These are phyloP conservation scores for Telenomus remus DNA, from an alignment of 1,140 invertebrate species.

Conservation along the genomic window DNA sequence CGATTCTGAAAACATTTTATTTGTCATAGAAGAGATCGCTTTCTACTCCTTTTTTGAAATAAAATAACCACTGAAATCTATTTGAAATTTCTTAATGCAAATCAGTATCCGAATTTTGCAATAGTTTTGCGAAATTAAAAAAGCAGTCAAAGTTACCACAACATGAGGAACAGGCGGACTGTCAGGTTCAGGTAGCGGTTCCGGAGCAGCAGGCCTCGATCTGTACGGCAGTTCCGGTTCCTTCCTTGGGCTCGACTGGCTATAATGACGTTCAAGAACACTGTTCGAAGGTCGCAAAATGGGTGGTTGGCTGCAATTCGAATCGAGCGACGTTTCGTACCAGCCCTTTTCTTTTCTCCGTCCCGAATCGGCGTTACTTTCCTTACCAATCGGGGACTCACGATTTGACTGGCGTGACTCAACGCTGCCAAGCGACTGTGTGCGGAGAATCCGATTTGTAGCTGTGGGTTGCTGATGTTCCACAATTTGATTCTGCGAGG, in stretches of 20 bases:
- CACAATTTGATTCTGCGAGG: constrained; percentile 49
- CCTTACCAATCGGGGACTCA: constrained; percentile 57
- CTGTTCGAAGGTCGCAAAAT: constrained; percentile 32
- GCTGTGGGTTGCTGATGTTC: constrained; percentile 43
- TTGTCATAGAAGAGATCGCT: no score
- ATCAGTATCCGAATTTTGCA: no score
- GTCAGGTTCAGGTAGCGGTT: constrained; percentile 59
- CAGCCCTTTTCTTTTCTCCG: constrained; percentile 80
- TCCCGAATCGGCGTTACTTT: constrained; percentile 60
- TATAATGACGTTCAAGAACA: constrained; percentile 48
- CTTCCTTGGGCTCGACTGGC: constrained; percentile 28
- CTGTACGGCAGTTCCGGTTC: constrained; percentile 56
- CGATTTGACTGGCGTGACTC: constrained; percentile 73
- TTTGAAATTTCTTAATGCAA: no score
- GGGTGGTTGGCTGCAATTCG: constrained; percentile 68
- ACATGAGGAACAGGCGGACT: constrained; percentile 21
- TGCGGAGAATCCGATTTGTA: constrained; percentile 76
- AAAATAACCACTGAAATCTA: no score
- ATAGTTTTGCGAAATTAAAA: no score
- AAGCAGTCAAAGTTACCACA: constrained; percentile 31
- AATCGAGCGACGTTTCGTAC: constrained; percentile 84
- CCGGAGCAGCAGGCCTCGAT: constrained; percentile 63
- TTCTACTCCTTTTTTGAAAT: no score
- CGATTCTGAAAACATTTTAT: constrained; percentile 32
- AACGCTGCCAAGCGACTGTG: constrained; percentile 80